phyloP scores from a whole-genome alignment of 2,797 vertebrate genomes.

The Lepilemur ruficaudatus region DNA sequence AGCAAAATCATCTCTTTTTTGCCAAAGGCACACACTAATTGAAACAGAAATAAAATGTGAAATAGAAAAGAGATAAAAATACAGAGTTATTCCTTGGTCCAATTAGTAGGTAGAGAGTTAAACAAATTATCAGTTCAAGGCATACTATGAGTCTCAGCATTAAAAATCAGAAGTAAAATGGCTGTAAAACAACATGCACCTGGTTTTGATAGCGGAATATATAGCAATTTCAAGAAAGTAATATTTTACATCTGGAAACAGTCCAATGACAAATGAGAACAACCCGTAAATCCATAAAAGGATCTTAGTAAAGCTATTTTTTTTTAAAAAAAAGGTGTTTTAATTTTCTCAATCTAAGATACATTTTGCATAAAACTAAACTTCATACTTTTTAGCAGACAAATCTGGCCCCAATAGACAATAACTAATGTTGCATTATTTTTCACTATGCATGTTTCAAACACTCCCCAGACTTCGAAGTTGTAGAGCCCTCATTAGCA shows the following conservation, averaged over 20 bases:
- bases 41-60: conserved; percentile 77
- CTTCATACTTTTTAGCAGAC: conserved; percentile 33
- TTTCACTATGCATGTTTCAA: conserved; percentile 40
- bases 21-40: conserved; percentile 74
- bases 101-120: conserved; percentile 78
- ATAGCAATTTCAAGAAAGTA: conserved; percentile 54
- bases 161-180: conserved; percentile 68
- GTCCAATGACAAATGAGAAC: conserved; percentile 71
- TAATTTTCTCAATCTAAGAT: conserved; percentile 45
- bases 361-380: conserved; percentile 53
- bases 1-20: conserved; percentile 74
- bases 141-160: conserved; percentile 54
- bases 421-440: conserved; percentile 20
- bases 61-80: conserved; percentile 75
- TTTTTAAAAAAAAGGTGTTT: conserved; percentile 39
- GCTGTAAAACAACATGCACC: conserved; percentile 69
- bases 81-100: conserved; percentile 71
- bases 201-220: conserved; percentile 62
- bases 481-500: background rate
- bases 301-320: conserved; percentile 57
- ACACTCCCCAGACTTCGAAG: conserved; percentile 19
- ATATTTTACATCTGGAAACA: conserved; percentile 60
- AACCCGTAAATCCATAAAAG: conserved; percentile 72
- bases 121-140: conserved; percentile 77
- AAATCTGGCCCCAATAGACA: conserved; percentile 45